phyloP scores from a whole-genome alignment of 1,140 invertebrate genomes.

The Proctacanthus coquilletti region DNA sequence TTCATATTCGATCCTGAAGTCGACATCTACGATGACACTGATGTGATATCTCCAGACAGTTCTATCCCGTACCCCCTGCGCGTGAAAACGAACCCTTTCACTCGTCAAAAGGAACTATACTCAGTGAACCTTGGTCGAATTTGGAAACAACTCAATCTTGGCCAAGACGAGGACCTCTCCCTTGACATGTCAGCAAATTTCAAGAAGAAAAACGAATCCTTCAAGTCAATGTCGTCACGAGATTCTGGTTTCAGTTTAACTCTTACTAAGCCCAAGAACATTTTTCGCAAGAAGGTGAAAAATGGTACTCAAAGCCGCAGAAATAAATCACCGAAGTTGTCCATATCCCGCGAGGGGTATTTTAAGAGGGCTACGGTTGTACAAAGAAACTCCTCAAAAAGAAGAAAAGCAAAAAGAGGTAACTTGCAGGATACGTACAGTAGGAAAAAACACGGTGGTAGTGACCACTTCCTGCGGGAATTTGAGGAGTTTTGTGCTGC shows the following conservation, averaged over 20 bases:
- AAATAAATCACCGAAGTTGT: conserved; percentile 31
- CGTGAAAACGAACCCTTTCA: conserved; percentile 7
- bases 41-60: conserved; percentile 6
- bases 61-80: conserved; percentile 6
- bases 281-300: conserved; percentile 14
- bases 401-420: conserved; percentile 23
- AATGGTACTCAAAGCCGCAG: conserved; percentile 12
- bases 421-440: conserved; percentile 3
- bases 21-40: not conserved
- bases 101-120: conserved; percentile 23
- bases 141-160: conserved; percentile 26
- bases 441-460: not conserved
- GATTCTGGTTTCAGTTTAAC: conserved; percentile 23
- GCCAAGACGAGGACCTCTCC: conserved; percentile 5
- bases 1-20: conserved; percentile 5
- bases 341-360: conserved; percentile 41
- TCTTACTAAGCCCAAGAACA: conserved; percentile 20
- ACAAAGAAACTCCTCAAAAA: conserved; percentile 19
- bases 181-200: conserved; percentile 10
- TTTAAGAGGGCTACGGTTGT: conserved; percentile 37
- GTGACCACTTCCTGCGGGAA: conserved; percentile 4
- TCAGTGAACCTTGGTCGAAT: conserved; percentile 38
- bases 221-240: conserved; percentile 9
- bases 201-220: conserved; percentile 16
- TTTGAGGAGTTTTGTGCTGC: conserved; percentile 6